Evolutionary conservation across 2,113 vertebrate genomes (phyloP).

Genomic region (Heteronetta atricapilla): DNA sequence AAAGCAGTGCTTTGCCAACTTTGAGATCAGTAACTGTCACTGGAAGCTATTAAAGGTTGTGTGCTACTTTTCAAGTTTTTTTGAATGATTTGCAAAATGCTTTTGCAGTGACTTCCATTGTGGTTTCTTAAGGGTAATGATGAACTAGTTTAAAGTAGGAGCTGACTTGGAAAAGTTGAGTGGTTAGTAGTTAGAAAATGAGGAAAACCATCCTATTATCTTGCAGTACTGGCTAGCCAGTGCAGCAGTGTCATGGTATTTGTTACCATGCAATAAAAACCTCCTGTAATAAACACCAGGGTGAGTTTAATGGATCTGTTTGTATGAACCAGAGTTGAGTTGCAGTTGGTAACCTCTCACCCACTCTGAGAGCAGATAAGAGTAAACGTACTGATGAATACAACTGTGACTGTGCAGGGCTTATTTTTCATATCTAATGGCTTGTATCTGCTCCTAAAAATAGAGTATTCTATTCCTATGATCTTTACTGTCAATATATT

Average conservation of each 20-base stretch:
- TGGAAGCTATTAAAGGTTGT: neutral
- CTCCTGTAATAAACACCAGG: neutral
- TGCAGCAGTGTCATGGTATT: neutral
- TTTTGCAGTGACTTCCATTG: neutral
- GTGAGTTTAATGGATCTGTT: neutral
- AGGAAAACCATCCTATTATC: neutral
- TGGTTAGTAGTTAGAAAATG: neutral
- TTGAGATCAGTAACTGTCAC: neutral
- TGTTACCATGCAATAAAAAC: neutral
- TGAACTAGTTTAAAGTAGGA: neutral
- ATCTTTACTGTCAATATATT: neutral
- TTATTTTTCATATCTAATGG: neutral
- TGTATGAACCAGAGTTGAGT: neutral
- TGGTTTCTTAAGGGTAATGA: neutral
- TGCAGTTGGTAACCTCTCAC: slow-evolving; percentile 33
- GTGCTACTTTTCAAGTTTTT: neutral
- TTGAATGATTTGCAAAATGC: neutral
- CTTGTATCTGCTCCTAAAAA: neutral
- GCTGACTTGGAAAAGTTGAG: neutral
- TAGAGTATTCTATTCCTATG: neutral
- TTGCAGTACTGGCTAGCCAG: fast-evolving
- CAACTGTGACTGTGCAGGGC: neutral
- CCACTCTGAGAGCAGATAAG: neutral
- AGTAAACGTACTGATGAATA: neutral
- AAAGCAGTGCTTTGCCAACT: neutral